These are phyloP conservation scores for Heliothis subflexa DNA, from an alignment of 1,140 invertebrate species.

Conservation along the genomic window DNA sequence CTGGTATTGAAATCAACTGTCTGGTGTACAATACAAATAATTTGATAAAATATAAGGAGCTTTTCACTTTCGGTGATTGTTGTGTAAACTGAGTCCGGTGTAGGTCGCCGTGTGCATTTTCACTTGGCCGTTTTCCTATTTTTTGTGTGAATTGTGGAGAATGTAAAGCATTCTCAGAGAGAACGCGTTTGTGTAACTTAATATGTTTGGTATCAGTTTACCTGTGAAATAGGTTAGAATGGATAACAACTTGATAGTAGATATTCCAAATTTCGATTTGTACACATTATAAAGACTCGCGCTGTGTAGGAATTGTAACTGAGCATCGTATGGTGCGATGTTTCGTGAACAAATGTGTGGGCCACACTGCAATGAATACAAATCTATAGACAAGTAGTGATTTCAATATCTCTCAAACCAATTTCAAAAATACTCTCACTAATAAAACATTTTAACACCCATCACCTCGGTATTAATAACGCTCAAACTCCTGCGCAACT, in stretches of 20 bases:
- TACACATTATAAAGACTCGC: too few species aligned
- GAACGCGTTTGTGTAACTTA: background rate
- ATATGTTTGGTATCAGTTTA: background rate
- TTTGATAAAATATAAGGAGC: conserved; percentile 5
- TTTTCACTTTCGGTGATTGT: conserved; percentile 12
- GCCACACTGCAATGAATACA: too few species aligned
- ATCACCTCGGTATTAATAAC: too few species aligned
- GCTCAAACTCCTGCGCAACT: too few species aligned
- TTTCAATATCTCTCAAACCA: too few species aligned
- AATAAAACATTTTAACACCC: too few species aligned
- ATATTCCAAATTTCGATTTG: too few species aligned
- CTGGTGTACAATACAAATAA: conserved; percentile 25
- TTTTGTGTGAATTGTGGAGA: background rate
- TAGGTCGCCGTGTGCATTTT: background rate
- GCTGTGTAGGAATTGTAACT: too few species aligned
- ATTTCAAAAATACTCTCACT: too few species aligned
- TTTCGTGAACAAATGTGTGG: too few species aligned
- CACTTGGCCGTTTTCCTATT: conserved; percentile 3
- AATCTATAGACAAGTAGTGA: too few species aligned
- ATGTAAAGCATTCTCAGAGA: background rate
- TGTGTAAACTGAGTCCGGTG: background rate
- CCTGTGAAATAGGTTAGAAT: conserved; percentile 1
- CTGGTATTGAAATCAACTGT: conserved; percentile 1
- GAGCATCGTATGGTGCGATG: too few species aligned
- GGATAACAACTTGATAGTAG: background rate